Evolutionary conservation across 2,888 invertebrate species (phyloP).

Genomic region (Scelioninae gen. 1): DNA sequence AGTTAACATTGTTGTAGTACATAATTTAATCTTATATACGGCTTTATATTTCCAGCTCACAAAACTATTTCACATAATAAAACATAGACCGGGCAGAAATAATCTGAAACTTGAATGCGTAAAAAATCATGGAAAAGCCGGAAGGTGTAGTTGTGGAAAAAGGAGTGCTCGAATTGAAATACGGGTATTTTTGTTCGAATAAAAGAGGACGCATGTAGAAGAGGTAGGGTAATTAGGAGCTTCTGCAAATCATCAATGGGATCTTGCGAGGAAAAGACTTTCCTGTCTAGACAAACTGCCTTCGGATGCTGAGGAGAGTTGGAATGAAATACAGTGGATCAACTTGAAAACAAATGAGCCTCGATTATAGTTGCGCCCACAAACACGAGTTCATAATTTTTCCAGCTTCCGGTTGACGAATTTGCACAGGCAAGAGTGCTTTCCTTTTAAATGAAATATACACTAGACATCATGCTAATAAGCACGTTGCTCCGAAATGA

Average conservation of each 20-base stretch:
- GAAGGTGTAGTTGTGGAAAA: constrained; percentile 39
- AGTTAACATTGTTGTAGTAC: no score
- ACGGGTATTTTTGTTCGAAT: constrained; percentile 64
- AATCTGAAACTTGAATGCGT: constrained; percentile 51
- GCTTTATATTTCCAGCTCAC: no score
- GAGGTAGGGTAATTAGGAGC: constrained; percentile 75
- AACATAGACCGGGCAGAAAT: constrained; percentile 6
- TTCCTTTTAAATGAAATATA: constrained; percentile 51
- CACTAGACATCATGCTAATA: constrained; percentile 18
- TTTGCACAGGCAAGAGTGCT: constrained; percentile 19
- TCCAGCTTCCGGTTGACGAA: constrained; percentile 47
- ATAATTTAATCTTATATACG: no score
- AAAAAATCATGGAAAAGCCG: constrained; percentile 39
- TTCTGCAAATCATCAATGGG: constrained; percentile 76
- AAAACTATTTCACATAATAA: not conserved
- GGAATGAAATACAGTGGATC: constrained; percentile 69
- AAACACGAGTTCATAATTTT: constrained; percentile 65
- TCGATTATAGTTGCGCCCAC: constrained; percentile 61
- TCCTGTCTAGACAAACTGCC: constrained; percentile 78
- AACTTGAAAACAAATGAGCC: constrained; percentile 71
- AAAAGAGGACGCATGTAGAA: constrained; percentile 62
- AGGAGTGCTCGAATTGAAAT: constrained; percentile 51
- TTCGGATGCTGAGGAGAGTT: constrained; percentile 66
- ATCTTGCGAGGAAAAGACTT: constrained; percentile 74
- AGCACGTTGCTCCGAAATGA: constrained; percentile 28